Evolutionary conservation across 1,140 invertebrate species (phyloP).

Genomic region (Ostrea edulis): DNA sequence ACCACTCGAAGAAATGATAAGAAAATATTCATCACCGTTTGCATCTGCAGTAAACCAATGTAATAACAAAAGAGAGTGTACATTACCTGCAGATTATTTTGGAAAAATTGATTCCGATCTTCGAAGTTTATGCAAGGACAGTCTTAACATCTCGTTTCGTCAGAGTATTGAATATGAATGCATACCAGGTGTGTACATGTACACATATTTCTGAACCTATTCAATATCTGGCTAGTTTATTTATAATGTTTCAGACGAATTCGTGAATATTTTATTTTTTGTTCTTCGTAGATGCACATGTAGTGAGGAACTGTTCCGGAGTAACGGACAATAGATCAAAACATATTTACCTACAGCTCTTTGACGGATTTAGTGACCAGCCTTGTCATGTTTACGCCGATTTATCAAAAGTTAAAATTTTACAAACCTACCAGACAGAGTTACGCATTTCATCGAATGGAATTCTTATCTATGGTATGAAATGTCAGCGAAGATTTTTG

Average conservation of each 20-base stretch:
- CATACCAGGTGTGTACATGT: neutral
- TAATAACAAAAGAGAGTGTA: neutral
- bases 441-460: neutral
- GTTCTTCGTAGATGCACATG: neutral
- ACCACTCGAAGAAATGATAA: neutral
- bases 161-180: conserved; percentile 4
- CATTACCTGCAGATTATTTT: neutral
- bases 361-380: neutral
- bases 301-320: neutral
- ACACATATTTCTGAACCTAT: too few relatives aligned
- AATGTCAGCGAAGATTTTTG: too few relatives aligned
- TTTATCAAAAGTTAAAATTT: neutral
- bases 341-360: neutral
- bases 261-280: neutral
- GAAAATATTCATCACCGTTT: neutral
- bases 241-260: too few relatives aligned
- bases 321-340: neutral
- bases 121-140: neutral
- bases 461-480: neutral
- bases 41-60: neutral
- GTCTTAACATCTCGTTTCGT: neutral
- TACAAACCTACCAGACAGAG: neutral
- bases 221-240: too few relatives aligned
- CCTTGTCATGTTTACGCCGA: neutral
- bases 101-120: neutral